Conservation (phyloP, 2,888 invertebrate species). For the Ommatoiulus sabulosus region DNA sequence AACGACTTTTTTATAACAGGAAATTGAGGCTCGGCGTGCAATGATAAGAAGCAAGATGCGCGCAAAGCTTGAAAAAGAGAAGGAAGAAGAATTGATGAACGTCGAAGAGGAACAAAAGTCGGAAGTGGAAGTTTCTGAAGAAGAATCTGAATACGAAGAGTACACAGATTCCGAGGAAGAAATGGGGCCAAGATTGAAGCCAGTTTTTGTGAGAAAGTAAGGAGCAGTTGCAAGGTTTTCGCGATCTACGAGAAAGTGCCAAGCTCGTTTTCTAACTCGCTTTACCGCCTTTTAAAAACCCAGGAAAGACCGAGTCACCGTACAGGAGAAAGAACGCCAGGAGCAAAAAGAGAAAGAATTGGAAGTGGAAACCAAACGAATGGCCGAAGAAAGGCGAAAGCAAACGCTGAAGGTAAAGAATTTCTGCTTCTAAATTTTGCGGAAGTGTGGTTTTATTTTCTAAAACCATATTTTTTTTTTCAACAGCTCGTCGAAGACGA, state of each 20-base stretch:
- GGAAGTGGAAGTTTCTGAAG: conserved; percentile 61
- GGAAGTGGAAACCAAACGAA: conserved; percentile 84
- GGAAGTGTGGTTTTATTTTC: not conserved
- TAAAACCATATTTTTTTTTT: conserved; percentile 51
- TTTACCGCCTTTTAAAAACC: conserved; percentile 47
- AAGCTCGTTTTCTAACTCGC: not conserved
- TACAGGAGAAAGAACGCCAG: conserved; percentile 93
- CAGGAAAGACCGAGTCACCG: conserved; percentile 88
- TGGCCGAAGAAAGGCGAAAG: conserved; percentile 87
- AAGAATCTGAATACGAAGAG: conserved; percentile 81
- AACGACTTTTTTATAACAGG: conserved; percentile 65
- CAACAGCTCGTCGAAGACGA: conserved; percentile 85
- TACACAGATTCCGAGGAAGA: conserved; percentile 82
- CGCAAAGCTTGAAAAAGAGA: conserved; percentile 63
- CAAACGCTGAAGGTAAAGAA: conserved; percentile 81
- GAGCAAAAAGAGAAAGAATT: conserved; percentile 84
- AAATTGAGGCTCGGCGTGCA: conserved; percentile 84
- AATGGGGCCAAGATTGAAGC: conserved; percentile 90
- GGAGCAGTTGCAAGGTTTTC: conserved; percentile 52
- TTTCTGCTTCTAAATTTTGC: not conserved
- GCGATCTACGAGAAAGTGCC: not conserved
- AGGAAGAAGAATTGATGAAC: conserved; percentile 72
- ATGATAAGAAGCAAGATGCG: conserved; percentile 75
- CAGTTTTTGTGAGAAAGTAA: conserved; percentile 89
- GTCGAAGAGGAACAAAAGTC: conserved; percentile 77